A percentile compares a stretch with the other conserved stretches of the same genome.
phyloP scores from a whole-genome alignment of 35 echinoderm and acorn worm genomes.

The Strongylocentrotus purpuratus region DNA sequence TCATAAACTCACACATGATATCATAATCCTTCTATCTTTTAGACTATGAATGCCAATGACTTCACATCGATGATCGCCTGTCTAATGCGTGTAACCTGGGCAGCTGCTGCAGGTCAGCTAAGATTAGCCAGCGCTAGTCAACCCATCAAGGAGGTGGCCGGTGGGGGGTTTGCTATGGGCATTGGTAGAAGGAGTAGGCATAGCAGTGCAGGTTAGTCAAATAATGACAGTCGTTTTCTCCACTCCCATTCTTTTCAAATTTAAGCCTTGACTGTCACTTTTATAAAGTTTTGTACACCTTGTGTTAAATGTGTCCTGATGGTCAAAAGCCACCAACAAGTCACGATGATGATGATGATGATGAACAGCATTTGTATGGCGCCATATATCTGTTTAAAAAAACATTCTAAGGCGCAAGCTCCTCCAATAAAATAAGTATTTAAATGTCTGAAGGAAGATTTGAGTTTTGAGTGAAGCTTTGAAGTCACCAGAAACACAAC shows the following conservation, averaged over 20 bases:
- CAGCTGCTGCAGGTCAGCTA: slow-evolving; percentile 86
- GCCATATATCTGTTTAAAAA: too few relatives aligned
- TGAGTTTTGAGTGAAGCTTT: too few relatives aligned
- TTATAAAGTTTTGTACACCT: too few relatives aligned
- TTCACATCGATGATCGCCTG: slow-evolving; percentile 93
- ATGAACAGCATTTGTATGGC: too few relatives aligned
- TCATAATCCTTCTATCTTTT: neutral
- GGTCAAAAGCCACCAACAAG: too few relatives aligned
- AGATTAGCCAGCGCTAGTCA: slow-evolving; percentile 84
- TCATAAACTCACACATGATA: neutral
- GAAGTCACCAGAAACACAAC: too few relatives aligned
- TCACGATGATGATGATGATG: too few relatives aligned
- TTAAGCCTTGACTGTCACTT: too few relatives aligned
- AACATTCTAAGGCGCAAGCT: too few relatives aligned
- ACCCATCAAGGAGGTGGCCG: slow-evolving; percentile 73
- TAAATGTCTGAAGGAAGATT: too few relatives aligned
- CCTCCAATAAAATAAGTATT: too few relatives aligned
- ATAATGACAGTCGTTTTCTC: neutral
- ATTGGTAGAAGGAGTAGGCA: slow-evolving; percentile 73
- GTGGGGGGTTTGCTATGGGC: slow-evolving; percentile 47
- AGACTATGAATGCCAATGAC: slow-evolving; percentile 86
- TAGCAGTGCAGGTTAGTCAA: slow-evolving; percentile 79
- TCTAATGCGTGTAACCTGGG: slow-evolving; percentile 91
- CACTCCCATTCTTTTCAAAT: neutral
- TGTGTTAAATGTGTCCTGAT: too few relatives aligned